phyloP scores from a whole-genome alignment of 2,113 vertebrate species.

The Ptyas mucosa region DNA sequence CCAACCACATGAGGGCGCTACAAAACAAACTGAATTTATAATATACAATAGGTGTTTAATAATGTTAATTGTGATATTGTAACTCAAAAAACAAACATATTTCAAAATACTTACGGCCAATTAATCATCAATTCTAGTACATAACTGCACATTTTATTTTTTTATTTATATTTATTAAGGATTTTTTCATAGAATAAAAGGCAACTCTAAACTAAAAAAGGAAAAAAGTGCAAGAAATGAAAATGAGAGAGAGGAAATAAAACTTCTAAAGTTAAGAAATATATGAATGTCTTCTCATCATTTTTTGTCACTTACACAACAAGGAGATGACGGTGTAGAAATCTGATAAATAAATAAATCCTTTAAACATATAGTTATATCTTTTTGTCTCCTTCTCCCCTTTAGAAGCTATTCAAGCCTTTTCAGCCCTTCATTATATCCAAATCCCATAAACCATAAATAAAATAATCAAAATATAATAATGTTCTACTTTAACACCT shows the following conservation, averaged over 20 bases:
- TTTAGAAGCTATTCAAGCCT: neutral
- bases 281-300: neutral
- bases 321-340: neutral
- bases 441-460: neutral
- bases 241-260: neutral
- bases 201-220: neutral
- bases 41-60: neutral
- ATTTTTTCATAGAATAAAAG: neutral
- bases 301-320: neutral
- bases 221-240: neutral
- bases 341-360: neutral
- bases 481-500: neutral
- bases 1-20: slow-evolving; percentile 59
- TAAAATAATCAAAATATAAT: neutral
- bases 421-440: neutral
- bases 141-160: neutral
- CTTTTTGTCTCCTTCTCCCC: neutral
- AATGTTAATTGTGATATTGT: neutral
- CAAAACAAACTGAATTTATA: slow-evolving; percentile 32
- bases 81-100: neutral
- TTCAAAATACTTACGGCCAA: neutral
- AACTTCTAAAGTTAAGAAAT: neutral
- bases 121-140: neutral
- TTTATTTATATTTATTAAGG: neutral
- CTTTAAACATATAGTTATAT: neutral